phyloP scores from a whole-genome alignment of 2,113 vertebrate genomes.

The Corythornis vintsioides region DNA sequence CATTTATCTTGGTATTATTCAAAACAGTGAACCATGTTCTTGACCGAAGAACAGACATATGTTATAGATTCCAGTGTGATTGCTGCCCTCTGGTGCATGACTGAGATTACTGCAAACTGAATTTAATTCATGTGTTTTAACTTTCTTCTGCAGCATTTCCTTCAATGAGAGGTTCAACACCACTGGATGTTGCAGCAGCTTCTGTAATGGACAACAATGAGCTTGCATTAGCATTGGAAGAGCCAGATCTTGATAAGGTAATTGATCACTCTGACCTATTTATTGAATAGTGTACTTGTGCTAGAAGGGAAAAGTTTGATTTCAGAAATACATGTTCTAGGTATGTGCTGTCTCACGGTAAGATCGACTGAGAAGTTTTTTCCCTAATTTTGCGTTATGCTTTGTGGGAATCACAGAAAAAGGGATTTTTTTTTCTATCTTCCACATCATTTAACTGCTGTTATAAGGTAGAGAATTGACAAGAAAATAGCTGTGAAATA shows the following conservation, averaged over 20 bases:
- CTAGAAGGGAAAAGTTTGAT: neutral
- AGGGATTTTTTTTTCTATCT: neutral
- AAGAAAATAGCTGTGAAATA: neutral
- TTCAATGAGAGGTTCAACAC: constrained; percentile 96
- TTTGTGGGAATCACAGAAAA: neutral
- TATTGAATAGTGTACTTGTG: neutral
- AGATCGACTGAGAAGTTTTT: neutral
- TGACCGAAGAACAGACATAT: neutral
- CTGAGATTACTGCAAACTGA: neutral
- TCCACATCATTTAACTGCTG: neutral
- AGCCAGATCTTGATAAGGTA: constrained; percentile 96
- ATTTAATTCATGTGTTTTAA: neutral
- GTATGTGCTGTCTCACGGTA: neutral
- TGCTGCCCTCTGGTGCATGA: constrained; percentile 71
- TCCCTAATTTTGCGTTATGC: neutral
- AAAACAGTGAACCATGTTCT: neutral
- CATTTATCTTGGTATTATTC: neutral
- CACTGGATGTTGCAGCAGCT: constrained; percentile 94
- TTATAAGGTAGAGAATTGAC: neutral
- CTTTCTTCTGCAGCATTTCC: constrained; percentile 84
- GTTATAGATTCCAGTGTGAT: constrained; percentile 2
- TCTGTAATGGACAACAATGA: constrained; percentile 99
- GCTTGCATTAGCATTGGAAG: constrained; percentile 91
- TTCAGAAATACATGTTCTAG: neutral
- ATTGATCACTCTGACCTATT: neutral